Conservation (phyloP, 2,888 invertebrate genomes). For the Melipona bicolor region DNA sequence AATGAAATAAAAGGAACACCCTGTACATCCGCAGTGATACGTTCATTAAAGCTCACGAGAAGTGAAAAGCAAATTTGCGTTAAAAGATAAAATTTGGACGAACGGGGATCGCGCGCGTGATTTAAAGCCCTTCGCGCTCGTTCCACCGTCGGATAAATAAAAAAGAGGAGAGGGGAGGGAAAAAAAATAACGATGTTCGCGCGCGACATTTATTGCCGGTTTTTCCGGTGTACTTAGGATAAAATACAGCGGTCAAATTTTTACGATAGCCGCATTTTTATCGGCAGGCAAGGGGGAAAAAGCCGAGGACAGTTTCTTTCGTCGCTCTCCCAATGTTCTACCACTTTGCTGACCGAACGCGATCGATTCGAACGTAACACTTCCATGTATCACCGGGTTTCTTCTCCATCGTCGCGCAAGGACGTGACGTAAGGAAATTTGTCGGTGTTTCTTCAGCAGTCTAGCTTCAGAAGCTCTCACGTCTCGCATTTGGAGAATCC, state of each 20-base stretch:
- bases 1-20: no score
- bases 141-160: background rate
- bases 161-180: no score
- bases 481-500: background rate
- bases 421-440: background rate
- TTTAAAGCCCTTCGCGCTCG: background rate
- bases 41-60: background rate
- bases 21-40: background rate
- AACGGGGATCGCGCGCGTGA: background rate
- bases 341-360: slow-evolving; percentile 6
- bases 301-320: background rate
- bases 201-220: background rate
- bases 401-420: background rate
- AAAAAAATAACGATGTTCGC: background rate
- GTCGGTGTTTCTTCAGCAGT: background rate
- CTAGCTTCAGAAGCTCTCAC: no score
- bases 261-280: background rate
- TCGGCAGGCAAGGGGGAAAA: background rate
- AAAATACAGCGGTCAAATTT: slow-evolving; percentile 14
- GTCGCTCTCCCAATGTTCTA: background rate
- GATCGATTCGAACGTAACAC: background rate
- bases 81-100: background rate
- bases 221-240: background rate
- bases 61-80: no score
- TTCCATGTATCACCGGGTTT: slow-evolving; percentile 9